Base-by-base conservation (phyloP, 1,140 invertebrate species). In the Venustaconcha ellipsiformis region DNA sequence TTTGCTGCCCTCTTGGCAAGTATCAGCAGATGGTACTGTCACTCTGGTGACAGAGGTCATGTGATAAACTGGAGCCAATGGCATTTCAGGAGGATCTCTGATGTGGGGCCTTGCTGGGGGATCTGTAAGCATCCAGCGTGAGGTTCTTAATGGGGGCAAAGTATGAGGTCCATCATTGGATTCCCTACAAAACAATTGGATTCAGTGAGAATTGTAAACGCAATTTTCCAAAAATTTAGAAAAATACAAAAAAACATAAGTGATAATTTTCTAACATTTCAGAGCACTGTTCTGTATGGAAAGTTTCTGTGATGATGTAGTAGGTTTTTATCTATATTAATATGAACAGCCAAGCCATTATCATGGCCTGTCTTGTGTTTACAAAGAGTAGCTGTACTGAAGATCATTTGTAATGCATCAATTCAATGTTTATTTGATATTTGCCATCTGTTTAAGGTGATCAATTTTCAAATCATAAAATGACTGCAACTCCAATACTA, bases 81-180 rank as follows among this genome's bases (percentile, higher is more conserved):
- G 70, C 11, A 73, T 18, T 30, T 73, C 55, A 4, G 78, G 79
- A 57, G 80, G 79, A 14, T 75, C 67, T 15, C 65, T 57, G 57
- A 82, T 67, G 30, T 72, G 73, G 20, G 82, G 82, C 20, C 80
- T 72, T 30, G 77, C 70, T 8, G 70, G 60, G 4, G 82, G 82
- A 48, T 80, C 73, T 17, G 8, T 60, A 30, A 84, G 65, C 67
- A 78, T 72, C 37, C 77, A 76, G n/a, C 67, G 59, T 1, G 77
- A 67, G 60, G 75, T 84, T 56, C 71, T 76, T 59, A 84, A 76
- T 1, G 62, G 56, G 13, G 26, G 66, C 62, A 63, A 72, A 20
- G 74, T 69, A 14, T 67, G 56, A 15, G 18, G 60, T 48, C 59
- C 68, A n/a, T 48, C 72, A 23, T 62, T 58, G 14, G 62, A 30